Evolutionary conservation across 2,797 vertebrate species (phyloP), one percentile per base, ranked within the genome.

Genomic region (Rhincodon typus): DNA sequence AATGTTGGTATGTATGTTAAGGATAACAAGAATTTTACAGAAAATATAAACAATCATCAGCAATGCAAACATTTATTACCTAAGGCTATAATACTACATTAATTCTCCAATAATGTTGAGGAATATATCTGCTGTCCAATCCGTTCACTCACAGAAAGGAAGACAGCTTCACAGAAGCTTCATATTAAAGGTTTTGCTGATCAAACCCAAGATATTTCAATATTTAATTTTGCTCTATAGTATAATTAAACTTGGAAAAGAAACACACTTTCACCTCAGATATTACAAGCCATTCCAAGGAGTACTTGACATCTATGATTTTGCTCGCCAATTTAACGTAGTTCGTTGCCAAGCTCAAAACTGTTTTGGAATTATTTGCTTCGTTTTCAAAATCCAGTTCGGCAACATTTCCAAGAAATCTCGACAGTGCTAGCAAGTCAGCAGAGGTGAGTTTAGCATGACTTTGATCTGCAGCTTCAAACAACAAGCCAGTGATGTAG

Each of bases 271-370:
- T 2, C 23, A 97, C 96, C 70, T 97, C 97, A 1, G 96, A 97
- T 77, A 96, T 79, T 53, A 97, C 96, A 70, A 97, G 96, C 98
- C 98, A 98, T 88, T 97, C 97, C 38, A 96, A 57, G 23, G 96
- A 97, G 96, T 96, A 96, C 74, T 96, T 94, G 15, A 97, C 97
- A 96, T 98, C 97, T 93, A 98, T 96, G 96, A 98, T 97, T 96
- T 97, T 91, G 96, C 97, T 98, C 1, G 97, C 97, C 96, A 97
- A 95, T 91, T 97, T 97, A 72, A 98, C 95, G 30, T 97, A 98
- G 97, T 96, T 97, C 34, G 97, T 97, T 38, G 97, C 97, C 79
- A 98, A 97, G 95, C 97, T 97, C 38, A 96, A 96, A 96, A 98
- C 96, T 95, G 96, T 95, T 82, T 97, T 97, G 66, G 96, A 96